Conservation (phyloP, 2,888 invertebrate genomes). For the Cremastinae sp. region DNA sequence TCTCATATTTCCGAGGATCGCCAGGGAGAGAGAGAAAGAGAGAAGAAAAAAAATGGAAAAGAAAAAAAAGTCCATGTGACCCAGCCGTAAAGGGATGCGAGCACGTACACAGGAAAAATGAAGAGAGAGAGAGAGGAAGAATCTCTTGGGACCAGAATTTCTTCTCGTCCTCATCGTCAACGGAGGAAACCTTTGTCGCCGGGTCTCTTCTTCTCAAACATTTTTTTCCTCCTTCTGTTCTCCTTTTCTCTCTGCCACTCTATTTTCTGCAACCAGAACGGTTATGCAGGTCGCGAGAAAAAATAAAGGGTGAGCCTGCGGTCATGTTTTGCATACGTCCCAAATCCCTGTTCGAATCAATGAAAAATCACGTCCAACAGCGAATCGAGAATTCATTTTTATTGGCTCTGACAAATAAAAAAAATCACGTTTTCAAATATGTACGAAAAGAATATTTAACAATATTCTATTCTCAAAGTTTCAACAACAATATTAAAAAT, state of each 20-base stretch:
- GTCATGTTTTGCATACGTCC: no score
- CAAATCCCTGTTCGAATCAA: no score
- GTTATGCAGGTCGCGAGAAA: neutral
- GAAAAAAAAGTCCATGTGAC: slow-evolving; percentile 25
- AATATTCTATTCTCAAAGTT: no score
- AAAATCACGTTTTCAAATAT: no score
- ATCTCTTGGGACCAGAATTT: slow-evolving; percentile 28
- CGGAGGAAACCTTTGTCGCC: slow-evolving; percentile 3
- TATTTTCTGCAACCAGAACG: neutral
- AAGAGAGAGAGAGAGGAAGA: no score
- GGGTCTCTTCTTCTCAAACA: neutral
- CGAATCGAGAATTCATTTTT: no score
- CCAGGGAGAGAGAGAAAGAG: slow-evolving; percentile 31
- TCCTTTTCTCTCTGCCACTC: neutral
- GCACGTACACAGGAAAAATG: slow-evolving; percentile 7
- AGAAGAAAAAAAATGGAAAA: slow-evolving; percentile 34
- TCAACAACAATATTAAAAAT: no score
- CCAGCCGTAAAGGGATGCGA: slow-evolving; percentile 38
- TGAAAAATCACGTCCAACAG: no score
- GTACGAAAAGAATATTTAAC: no score
- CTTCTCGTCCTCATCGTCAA: slow-evolving; percentile 20
- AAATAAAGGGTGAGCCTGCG: no score
- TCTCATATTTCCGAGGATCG: slow-evolving; percentile 29
- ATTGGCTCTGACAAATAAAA: no score
- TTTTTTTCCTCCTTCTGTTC: slow-evolving; percentile 1